Conservation (phyloP, 2,888 invertebrate species). For the Bursaphelenchus okinawaensis region DNA sequence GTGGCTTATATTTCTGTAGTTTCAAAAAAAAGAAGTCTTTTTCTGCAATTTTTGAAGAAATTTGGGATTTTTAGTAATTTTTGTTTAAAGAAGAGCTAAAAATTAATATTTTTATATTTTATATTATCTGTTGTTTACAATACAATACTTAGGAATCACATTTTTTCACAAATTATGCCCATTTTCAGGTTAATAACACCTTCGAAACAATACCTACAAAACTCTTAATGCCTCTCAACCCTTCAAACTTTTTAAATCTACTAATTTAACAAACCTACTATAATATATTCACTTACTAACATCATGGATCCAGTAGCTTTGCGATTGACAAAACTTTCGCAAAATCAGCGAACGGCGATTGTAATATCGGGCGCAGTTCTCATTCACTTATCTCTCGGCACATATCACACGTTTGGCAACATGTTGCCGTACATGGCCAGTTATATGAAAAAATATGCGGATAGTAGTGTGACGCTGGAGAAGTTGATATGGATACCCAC, state of each 20-base stretch:
- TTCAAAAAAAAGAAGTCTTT: too few species aligned
- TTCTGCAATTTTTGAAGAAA: too few species aligned
- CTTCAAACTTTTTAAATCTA: not conserved
- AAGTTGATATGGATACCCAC: slow-evolving; percentile 56
- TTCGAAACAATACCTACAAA: too few species aligned
- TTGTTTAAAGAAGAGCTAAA: too few species aligned
- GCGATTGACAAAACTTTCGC: slow-evolving; percentile 20
- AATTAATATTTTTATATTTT: too few species aligned
- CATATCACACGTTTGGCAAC: slow-evolving; percentile 57
- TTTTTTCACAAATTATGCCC: too few species aligned
- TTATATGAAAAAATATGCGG: slow-evolving; percentile 53
- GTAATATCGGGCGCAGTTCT: slow-evolving; percentile 53
- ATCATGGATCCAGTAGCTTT: slow-evolving; percentile 28
- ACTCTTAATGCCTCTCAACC: too few species aligned
- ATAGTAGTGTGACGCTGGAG: slow-evolving; percentile 43
- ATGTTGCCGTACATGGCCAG: slow-evolving; percentile 57
- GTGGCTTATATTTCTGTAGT: too few species aligned
- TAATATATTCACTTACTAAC: not conserved
- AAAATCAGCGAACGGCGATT: slow-evolving; percentile 29
- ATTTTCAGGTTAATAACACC: too few species aligned
- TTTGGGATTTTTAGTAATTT: too few species aligned
- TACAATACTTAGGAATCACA: too few species aligned
- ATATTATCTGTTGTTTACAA: too few species aligned
- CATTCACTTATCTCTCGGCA: slow-evolving; percentile 55
- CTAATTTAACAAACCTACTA: not conserved